Base-by-base conservation (phyloP, 2,888 invertebrate species). In the Mystacides longicornis region DNA sequence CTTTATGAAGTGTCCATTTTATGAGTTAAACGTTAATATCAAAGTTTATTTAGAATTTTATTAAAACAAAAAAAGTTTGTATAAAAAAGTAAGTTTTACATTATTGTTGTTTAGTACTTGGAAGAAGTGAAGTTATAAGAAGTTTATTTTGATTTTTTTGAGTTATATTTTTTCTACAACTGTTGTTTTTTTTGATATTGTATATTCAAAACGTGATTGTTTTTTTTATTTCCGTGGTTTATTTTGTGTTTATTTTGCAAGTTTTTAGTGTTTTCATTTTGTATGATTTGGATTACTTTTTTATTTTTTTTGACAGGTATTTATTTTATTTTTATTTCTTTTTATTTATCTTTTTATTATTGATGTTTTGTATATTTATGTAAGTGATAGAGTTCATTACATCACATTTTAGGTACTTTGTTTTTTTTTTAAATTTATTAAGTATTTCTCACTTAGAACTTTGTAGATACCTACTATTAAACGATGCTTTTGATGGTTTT, bases 21-120 rank as follows among this genome's bases (percentile, higher is more conserved):
- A 37, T 37, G 16, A 37, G 16, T 14, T 14, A 37, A 37, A 37
- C 37, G 16, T 37, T 37, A 3, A 37, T n/a, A 37, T 37, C 16
- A 37, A 37, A 37, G 37, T 37, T 37, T 37, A 37, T 37, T 37
- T 37, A n/a, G 37, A 37, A 37, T 37, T 37, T 37, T 37, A 16
- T 37, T 37, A 7, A 37, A n/a, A 7, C 37, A 7, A 37, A 37
- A 37, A 37, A 37, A 37, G 37, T 37, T 37, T 37, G n/a, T 37
- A 27, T 7, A 27, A 37, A 37, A 37, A 37, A 37, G 37, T 37
- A 37, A 37, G 37, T 37, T 37, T 7, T 37, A 4, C 3, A 7
- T n/a, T 14, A 37, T 7, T 37, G 14, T 37, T 7, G 37, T 37
- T 37, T 37, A 37, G 37, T 37, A 37, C 37, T 37, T 14, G 37